These are phyloP conservation scores for Adela reaumurella DNA, from an alignment of 2,888 invertebrate species.

Conservation along the genomic window DNA sequence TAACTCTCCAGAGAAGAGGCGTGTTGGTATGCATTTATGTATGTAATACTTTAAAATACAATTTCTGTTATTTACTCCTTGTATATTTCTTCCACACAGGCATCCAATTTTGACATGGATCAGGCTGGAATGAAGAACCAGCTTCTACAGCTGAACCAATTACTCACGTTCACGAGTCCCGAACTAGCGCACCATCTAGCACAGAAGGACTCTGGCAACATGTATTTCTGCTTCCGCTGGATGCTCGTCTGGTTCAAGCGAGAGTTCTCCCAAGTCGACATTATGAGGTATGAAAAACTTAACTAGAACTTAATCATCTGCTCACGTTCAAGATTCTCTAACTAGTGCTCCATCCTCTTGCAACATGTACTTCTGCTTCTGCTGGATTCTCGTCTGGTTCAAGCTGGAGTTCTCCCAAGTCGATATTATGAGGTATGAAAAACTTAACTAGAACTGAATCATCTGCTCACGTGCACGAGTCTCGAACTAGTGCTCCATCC, in stretches of 20 bases:
- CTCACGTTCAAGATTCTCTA: slow-evolving; percentile 79
- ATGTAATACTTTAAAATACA: no score
- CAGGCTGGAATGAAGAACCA: slow-evolving; percentile 96
- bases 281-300: slow-evolving; percentile 73
- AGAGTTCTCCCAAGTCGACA: slow-evolving; percentile 83
- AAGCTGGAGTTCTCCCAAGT: slow-evolving; percentile 88
- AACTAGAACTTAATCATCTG: slow-evolving; percentile 77
- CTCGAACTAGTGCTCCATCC: slow-evolving; percentile 80
- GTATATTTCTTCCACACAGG: slow-evolving; percentile 37
- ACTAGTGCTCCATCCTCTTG: slow-evolving; percentile 78
- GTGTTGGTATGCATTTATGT: no score
- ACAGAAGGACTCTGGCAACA: slow-evolving; percentile 83
- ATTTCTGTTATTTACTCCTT: no score
- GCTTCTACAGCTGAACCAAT: slow-evolving; percentile 75
- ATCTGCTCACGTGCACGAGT: slow-evolving; percentile 75
- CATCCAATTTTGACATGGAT: slow-evolving; percentile 93
- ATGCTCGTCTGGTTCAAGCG: slow-evolving; percentile 93
- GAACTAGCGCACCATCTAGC: slow-evolving; percentile 82
- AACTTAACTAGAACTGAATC: slow-evolving; percentile 79
- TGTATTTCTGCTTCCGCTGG: slow-evolving; percentile 99
- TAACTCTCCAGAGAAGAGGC: no score
- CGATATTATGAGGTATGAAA: slow-evolving; percentile 77
- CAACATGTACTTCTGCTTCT: slow-evolving; percentile 76
- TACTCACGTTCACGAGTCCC: slow-evolving; percentile 80
- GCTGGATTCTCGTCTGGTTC: slow-evolving; percentile 94